These are phyloP conservation scores for Nemapogon koenigi DNA, from an alignment of 2,888 invertebrate species.

Conservation along the genomic window DNA sequence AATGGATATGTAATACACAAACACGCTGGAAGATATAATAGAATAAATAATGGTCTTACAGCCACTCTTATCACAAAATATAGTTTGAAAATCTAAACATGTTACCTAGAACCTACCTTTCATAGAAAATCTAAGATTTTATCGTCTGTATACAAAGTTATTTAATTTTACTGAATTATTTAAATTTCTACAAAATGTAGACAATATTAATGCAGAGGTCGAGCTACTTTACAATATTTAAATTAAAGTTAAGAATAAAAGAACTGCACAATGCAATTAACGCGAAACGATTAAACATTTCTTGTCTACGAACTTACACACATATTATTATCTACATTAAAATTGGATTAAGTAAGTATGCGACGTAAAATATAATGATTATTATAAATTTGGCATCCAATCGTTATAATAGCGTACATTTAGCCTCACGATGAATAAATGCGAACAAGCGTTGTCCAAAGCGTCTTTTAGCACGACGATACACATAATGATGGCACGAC, in stretches of 20 bases:
- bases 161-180: too few relatives aligned
- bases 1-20: too few relatives aligned
- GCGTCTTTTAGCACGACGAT: too few relatives aligned
- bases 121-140: slow-evolving; percentile 61
- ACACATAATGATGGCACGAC: too few relatives aligned
- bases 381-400: slow-evolving; percentile 49
- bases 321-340: too few relatives aligned
- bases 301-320: too few relatives aligned
- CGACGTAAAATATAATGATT: background rate
- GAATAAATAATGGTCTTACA: slow-evolving; percentile 39
- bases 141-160: slow-evolving; percentile 50
- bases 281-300: background rate
- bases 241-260: background rate
- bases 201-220: too few relatives aligned
- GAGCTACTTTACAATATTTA: too few relatives aligned
- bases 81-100: slow-evolving; percentile 31
- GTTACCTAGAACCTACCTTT: slow-evolving; percentile 41
- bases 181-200: too few relatives aligned
- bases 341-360: background rate
- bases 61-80: slow-evolving; percentile 64
- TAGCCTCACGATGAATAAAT: slow-evolving; percentile 43
- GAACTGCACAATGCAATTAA: background rate
- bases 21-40: slow-evolving; percentile 38
- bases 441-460: slow-evolving; percentile 25
- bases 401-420: slow-evolving; percentile 21